phyloP scores from a whole-genome alignment of 92 coral and sea anemone species.

The Actinernus sp. region DNA sequence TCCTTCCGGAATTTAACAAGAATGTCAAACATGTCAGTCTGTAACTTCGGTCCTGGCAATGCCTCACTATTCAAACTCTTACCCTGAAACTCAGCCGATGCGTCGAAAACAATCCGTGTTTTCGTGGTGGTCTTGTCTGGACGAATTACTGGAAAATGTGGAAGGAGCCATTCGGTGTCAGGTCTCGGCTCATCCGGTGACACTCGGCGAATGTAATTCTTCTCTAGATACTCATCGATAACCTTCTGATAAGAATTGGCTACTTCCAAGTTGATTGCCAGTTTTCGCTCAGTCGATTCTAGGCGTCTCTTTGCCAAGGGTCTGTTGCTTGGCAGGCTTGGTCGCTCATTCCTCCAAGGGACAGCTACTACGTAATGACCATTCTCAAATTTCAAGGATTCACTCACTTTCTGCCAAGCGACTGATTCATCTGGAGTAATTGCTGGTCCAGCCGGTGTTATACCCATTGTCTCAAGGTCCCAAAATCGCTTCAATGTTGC shows the following conservation, averaged over 20 bases:
- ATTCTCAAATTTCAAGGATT: slow-evolving; percentile 30
- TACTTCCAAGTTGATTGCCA: slow-evolving; percentile 15
- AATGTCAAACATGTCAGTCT: slow-evolving; percentile 48
- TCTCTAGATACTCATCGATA: slow-evolving; percentile 54
- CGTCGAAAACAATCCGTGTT: slow-evolving; percentile 5
- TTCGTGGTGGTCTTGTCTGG: slow-evolving; percentile 12
- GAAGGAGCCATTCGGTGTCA: slow-evolving; percentile 47
- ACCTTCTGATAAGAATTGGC: slow-evolving; percentile 54
- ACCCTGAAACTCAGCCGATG: slow-evolving; percentile 5
- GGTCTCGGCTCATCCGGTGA: slow-evolving; percentile 40
- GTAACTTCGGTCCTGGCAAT: slow-evolving; percentile 35
- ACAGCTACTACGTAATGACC: slow-evolving; percentile 45
- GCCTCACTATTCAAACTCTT: not conserved
- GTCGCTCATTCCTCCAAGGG: slow-evolving; percentile 59
- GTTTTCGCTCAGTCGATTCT: slow-evolving; percentile 21
- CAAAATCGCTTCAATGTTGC: slow-evolving; percentile 44
- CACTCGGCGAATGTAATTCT: slow-evolving; percentile 39
- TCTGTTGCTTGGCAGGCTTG: slow-evolving; percentile 43
- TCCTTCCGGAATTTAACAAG: slow-evolving; percentile 34
- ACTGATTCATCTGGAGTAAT: slow-evolving; percentile 38
- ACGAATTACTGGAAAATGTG: slow-evolving; percentile 12
- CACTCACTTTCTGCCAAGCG: slow-evolving; percentile 40
- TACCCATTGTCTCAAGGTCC: slow-evolving; percentile 65
- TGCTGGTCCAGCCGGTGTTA: slow-evolving; percentile 26
- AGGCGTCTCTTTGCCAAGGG: slow-evolving; percentile 33